Evolutionary conservation across 2,113 vertebrate genomes (phyloP).

Genomic region (Pogonocichla stellata): DNA sequence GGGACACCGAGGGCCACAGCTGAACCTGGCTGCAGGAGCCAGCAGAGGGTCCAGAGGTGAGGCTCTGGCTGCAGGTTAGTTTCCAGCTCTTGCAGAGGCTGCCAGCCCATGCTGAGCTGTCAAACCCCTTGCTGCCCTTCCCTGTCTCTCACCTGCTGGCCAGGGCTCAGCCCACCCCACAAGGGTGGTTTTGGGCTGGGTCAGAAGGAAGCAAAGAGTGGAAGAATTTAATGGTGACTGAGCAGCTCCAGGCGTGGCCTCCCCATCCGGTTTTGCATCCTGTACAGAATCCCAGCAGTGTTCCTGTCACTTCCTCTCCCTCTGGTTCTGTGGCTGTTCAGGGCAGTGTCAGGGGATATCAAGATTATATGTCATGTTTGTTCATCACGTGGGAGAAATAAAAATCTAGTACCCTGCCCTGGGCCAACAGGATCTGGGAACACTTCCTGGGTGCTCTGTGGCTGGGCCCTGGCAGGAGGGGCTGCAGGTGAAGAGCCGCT

Average conservation of each 20-base stretch:
- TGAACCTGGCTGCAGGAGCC: background rate
- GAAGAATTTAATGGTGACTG: rapidly evolving
- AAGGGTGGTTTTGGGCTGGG: background rate
- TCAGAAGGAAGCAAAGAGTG: background rate
- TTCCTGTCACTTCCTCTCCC: background rate
- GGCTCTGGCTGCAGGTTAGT: background rate
- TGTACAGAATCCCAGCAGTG: rapidly evolving
- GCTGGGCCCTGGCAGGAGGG: no score
- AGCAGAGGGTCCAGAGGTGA: background rate
- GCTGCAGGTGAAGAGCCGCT: rapidly evolving
- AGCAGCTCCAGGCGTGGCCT: background rate
- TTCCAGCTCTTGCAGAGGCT: background rate
- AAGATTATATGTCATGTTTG: background rate
- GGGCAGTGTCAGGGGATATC: background rate
- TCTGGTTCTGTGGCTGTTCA: rapidly evolving
- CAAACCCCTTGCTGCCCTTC: rapidly evolving
- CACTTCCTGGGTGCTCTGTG: rapidly evolving
- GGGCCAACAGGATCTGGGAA: background rate
- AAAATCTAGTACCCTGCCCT: rapidly evolving
- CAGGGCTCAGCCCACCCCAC: rapidly evolving
- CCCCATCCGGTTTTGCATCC: background rate
- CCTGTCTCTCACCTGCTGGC: background rate
- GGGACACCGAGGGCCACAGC: rapidly evolving
- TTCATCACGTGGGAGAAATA: background rate
- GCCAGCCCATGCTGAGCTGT: background rate